A percentile compares a stretch with the other conserved stretches of the same genome.
Conservation (phyloP, 1,140 invertebrate genomes). For the Leguminivora glycinivorella region DNA sequence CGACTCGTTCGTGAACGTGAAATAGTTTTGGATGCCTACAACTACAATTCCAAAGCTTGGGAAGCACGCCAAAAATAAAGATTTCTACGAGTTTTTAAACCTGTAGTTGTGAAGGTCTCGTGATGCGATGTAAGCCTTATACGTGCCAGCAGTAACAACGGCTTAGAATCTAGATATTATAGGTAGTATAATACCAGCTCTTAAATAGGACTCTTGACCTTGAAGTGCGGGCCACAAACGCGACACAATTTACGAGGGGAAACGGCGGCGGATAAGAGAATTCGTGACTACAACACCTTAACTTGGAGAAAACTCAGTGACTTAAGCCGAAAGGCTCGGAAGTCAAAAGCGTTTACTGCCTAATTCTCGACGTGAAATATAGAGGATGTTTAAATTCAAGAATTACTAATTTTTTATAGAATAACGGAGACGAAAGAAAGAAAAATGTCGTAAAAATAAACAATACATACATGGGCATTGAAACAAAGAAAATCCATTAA, state of each 20-base stretch:
- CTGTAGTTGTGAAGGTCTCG: neutral
- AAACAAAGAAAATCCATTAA: constrained; percentile 26
- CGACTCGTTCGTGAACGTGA: neutral
- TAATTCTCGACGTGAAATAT: neutral
- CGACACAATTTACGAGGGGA: constrained; percentile 33
- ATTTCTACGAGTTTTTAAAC: neutral
- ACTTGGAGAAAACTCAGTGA: neutral
- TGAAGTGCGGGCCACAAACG: constrained; percentile 31
- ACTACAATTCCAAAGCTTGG: constrained; percentile 1
- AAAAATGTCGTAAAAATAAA: constrained; percentile 6
- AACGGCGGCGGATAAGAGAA: constrained; percentile 28
- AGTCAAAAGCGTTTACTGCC: constrained; percentile 10
- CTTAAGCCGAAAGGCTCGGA: constrained; percentile 6
- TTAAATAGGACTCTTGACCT: constrained; percentile 32
- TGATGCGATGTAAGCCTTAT: neutral
- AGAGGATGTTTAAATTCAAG: neutral
- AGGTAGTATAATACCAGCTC: constrained; percentile 13
- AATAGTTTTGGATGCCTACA: constrained; percentile 13
- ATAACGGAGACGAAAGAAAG: neutral
- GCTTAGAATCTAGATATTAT: neutral
- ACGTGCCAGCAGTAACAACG: constrained; percentile 1
- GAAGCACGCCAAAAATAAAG: constrained; percentile 11
- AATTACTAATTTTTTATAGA: neutral
- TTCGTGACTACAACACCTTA: constrained; percentile 25
- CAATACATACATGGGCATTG: neutral